Evolutionary conservation across 2,797 vertebrate genomes (phyloP), one percentile per base, ranked within the genome.

Genomic region (Microchirus variegatus): DNA sequence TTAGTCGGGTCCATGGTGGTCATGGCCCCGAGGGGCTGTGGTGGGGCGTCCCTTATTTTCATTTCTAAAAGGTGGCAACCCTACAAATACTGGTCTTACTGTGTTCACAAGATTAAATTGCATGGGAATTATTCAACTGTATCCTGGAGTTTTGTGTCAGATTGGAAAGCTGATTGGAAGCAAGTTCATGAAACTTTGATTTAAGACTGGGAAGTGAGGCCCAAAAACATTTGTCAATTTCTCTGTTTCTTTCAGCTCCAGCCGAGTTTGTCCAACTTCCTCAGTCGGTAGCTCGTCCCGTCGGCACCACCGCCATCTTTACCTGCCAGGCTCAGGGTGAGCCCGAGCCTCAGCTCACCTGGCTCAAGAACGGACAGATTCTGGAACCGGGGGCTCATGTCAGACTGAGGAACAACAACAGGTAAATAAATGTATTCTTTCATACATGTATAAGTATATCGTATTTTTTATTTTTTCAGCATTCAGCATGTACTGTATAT

Each of bases 401-500:
- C 78, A 96, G 95, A 82, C 93, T 99, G 89, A 96, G 95, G 91
- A 99, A 99, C 68, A 97, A 97, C 90, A 99, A 99, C 94, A 99
- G 97, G 98, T 96, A 56, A 56, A 43, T 12, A 35, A 38, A 37
- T 15, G 37, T 5, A 37, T 45, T 43, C 15, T 19, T 57, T 17
- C 3, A 22, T 17, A 38, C 12, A 60, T 54, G 0, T 31, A 31
- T 31, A 3, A 31, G 7, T 31, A 8, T 22, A 22, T n/a, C n/a
- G n/a, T n/a, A n/a, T n/a, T n/a, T n/a, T n/a, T n/a, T n/a, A n/a
- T n/a, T n/a, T n/a, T n/a, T n/a, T n/a, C n/a, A n/a, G n/a, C n/a
- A n/a, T n/a, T 31, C 31, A 31, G 31, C 31, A 6, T 31, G 31
- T 3, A 31, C 31, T 31, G 5, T 31, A 6, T 31, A 31, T 31